phyloP scores from a whole-genome alignment of 2,113 vertebrate genomes.

The Progne subis region DNA sequence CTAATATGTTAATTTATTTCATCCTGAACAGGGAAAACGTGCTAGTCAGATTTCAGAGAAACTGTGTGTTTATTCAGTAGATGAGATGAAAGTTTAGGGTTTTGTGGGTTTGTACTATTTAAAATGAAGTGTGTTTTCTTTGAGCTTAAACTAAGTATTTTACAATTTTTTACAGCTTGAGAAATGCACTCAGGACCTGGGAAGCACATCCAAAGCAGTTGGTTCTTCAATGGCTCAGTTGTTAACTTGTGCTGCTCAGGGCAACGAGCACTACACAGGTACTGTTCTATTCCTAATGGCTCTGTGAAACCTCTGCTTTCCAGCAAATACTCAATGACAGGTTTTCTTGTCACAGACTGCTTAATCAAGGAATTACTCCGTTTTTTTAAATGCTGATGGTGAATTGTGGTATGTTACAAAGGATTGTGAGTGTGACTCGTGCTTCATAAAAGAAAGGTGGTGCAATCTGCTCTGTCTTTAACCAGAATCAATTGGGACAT shows the following conservation, averaged over 20 bases:
- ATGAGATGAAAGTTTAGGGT: not conserved
- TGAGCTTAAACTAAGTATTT: not conserved
- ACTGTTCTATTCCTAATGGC: not conserved
- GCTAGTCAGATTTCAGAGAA: not conserved
- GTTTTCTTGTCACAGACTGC: not conserved
- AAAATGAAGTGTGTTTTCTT: not conserved
- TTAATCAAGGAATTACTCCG: not conserved
- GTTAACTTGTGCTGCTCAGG: constrained; percentile 95
- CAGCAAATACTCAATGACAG: not conserved
- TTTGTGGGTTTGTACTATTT: not conserved
- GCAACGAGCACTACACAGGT: constrained; percentile 99
- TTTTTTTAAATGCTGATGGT: not conserved
- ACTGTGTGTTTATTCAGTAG: not conserved
- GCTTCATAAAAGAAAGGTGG: not conserved
- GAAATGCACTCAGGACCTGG: constrained; percentile 96
- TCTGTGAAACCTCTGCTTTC: not conserved
- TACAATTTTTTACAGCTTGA: constrained; percentile 82
- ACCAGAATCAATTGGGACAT: not conserved
- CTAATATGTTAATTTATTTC: not conserved
- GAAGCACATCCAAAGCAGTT: constrained; percentile 95
- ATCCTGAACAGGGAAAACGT: not conserved
- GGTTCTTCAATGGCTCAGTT: constrained; percentile 98
- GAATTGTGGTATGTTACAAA: not conserved
- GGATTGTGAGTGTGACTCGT: not conserved
- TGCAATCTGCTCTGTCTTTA: not conserved